Base-by-base conservation (phyloP, 2,888 invertebrate genomes). In the Peribatodes rhomboidaria region DNA sequence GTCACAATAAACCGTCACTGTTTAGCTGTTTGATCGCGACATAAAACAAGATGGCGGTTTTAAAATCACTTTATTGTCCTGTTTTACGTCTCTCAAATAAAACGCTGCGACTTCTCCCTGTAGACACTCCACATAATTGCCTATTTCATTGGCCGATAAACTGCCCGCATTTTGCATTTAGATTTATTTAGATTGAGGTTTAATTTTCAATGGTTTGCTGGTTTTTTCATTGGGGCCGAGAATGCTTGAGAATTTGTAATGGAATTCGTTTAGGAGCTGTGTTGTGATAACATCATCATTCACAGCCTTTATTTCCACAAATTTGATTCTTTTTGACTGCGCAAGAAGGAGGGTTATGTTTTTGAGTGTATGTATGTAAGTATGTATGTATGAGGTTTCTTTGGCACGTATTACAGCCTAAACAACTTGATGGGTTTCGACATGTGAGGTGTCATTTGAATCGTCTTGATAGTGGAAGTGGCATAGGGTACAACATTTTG, bases 21-120 rank as follows among this genome's bases (percentile, higher is more conserved):
- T 79, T 80, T 80, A 83, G 83, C 78, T 78, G 80, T 82, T 84
- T 81, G 77, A 78, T 77, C 77, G 78, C 73, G 71, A 72, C 75
- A 85, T 85, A 85, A 86, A 86, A 82, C 73, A 72, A 72, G 66
- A 77, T 72, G 67, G 70, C 67, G 75, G 71, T 60, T 74, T 75
- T 73, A 73, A 73, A 75, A 74, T 71, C 73, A 67, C 67, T 76
- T 75, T 76, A 77, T 67, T 69, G 72, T 61, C 57, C 60, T 59
- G 57, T 70, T 76, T 75, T 73, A 77, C 54, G 69, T 35, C 50
- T 41, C 55, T 22, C 47, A 59, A 61, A 68, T 70, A 72, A 73
- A 72, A 63, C 58, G 54, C 55, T 13, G 31, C 35, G 58, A 33
- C 50, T 62, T 64, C 60, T 67, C 69, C 60, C 65, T 61, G 68